Evolutionary conservation across 2,797 vertebrate species (phyloP).

Genomic region (Australoheros facetus): DNA sequence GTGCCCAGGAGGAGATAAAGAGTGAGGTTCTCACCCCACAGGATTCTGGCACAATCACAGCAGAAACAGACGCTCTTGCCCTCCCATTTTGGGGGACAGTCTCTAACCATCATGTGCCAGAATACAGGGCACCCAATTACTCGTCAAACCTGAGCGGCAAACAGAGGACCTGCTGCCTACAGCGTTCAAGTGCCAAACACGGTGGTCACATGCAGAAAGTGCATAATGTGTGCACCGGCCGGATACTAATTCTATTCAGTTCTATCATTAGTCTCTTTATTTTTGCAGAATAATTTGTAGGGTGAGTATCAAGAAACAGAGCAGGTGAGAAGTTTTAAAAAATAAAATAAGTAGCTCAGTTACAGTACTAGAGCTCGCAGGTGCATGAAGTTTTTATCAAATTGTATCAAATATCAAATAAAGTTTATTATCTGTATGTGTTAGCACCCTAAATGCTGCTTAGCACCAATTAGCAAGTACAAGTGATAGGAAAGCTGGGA

Average conservation of each 20-base stretch:
- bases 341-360: background rate
- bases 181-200: constrained; percentile 24
- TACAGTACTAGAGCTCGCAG: background rate
- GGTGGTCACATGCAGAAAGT: background rate
- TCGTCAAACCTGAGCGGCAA: constrained; percentile 52
- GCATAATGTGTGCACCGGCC: background rate
- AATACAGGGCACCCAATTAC: constrained; percentile 65
- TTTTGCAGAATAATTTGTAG: background rate
- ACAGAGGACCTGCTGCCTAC: constrained; percentile 36
- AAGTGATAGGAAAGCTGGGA: background rate
- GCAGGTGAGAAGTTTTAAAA: background rate
- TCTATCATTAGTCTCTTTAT: background rate
- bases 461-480: background rate
- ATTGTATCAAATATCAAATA: background rate
- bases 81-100: constrained; percentile 47
- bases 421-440: background rate
- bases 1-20: constrained; percentile 74
- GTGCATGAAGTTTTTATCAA: background rate
- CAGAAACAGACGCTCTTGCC: constrained; percentile 60
- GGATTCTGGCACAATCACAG: constrained; percentile 68
- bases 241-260: background rate
- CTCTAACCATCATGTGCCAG: constrained; percentile 62
- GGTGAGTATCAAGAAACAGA: background rate
- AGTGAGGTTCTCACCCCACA: constrained; percentile 64
- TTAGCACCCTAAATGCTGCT: background rate